phyloP scores from a whole-genome alignment of 2,888 invertebrate species.

The Periphyllus acericola region DNA sequence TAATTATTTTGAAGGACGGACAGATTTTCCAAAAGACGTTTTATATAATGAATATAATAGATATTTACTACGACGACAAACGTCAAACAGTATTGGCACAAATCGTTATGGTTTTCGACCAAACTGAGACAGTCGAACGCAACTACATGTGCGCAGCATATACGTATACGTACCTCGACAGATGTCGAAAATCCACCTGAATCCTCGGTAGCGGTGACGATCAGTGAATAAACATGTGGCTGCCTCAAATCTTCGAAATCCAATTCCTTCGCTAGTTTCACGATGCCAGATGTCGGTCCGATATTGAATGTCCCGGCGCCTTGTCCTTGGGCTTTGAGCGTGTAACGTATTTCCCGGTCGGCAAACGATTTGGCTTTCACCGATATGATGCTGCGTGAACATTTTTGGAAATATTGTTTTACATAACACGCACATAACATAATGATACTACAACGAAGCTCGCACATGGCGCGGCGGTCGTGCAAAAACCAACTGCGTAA shows the following conservation, averaged over 20 bases:
- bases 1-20: too few relatives aligned
- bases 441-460: neutral
- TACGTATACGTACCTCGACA: slow-evolving; percentile 79
- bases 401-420: slow-evolving; percentile 31
- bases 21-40: too few relatives aligned
- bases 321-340: slow-evolving; percentile 91
- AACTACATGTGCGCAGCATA: neutral
- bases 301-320: slow-evolving; percentile 94
- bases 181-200: slow-evolving; percentile 96
- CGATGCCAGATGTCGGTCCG: slow-evolving; percentile 92
- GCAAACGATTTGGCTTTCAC: slow-evolving; percentile 98
- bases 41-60: too few relatives aligned
- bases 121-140: neutral
- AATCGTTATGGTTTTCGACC: neutral
- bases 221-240: slow-evolving; percentile 91
- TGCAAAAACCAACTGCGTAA: slow-evolving; percentile 64
- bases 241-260: slow-evolving; percentile 97
- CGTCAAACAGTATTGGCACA: neutral
- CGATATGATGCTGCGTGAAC: slow-evolving; percentile 88
- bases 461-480: neutral
- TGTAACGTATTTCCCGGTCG: slow-evolving; percentile 95
- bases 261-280: slow-evolving; percentile 93
- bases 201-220: slow-evolving; percentile 95
- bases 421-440: neutral
- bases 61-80: neutral